phyloP scores from a whole-genome alignment of 2,797 vertebrate genomes.

The Setipinna tenuifilis region DNA sequence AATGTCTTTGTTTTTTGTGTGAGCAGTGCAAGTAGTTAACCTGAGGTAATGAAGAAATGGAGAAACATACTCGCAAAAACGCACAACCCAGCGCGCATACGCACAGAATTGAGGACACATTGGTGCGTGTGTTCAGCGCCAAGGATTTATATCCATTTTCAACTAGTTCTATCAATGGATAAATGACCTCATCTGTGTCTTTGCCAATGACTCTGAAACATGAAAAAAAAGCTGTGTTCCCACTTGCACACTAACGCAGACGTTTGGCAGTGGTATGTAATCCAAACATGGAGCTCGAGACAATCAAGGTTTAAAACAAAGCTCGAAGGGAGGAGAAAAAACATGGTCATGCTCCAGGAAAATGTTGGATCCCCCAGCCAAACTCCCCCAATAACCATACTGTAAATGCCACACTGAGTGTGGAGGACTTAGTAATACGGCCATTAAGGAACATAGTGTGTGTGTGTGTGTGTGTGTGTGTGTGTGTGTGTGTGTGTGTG shows the following conservation, averaged over 20 bases:
- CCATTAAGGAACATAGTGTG: background rate
- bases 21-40: background rate
- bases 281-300: constrained; percentile 76
- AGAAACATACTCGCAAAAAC: background rate
- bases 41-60: background rate
- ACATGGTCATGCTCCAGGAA: constrained; percentile 59
- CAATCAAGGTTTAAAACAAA: constrained; percentile 49
- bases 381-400: background rate
- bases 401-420: constrained; percentile 6
- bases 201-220: constrained; percentile 63
- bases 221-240: constrained; percentile 55
- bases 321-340: constrained; percentile 54
- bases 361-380: background rate
- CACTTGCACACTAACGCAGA: constrained; percentile 60
- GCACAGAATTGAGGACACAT: background rate
- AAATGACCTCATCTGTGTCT: constrained; percentile 59
- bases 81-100: constrained; percentile 38
- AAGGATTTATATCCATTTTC: constrained; percentile 48
- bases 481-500: background rate
- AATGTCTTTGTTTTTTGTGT: background rate
- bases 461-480: constrained; percentile 8
- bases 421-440: background rate
- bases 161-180: constrained; percentile 50
- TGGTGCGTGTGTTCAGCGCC: background rate
- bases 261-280: constrained; percentile 58